These are phyloP conservation scores for Platysteira castanea DNA, from an alignment of 2,113 vertebrate species.

Conservation along the genomic window DNA sequence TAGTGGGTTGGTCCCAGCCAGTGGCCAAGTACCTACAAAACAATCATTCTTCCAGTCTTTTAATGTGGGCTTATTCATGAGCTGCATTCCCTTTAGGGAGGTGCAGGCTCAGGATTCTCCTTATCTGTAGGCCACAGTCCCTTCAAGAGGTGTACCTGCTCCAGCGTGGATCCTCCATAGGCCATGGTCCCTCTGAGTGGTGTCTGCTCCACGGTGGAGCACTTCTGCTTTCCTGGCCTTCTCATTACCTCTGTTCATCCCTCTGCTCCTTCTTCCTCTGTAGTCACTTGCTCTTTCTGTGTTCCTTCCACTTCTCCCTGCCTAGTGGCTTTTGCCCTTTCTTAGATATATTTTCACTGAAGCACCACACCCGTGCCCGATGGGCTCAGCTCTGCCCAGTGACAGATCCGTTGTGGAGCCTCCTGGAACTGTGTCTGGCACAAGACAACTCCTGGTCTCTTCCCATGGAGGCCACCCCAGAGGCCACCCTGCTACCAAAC, in stretches of 20 bases:
- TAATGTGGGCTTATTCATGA: neutral
- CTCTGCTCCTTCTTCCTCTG: neutral
- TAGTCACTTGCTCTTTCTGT: neutral
- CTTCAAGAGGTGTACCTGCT: neutral
- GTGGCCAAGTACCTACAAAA: neutral
- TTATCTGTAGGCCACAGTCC: neutral
- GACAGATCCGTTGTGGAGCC: neutral
- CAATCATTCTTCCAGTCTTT: neutral
- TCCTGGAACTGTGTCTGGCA: neutral
- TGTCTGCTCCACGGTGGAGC: neutral
- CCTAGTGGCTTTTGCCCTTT: neutral
- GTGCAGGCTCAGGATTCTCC: rapidly evolving
- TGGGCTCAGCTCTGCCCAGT: neutral
- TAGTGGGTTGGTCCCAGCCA: neutral
- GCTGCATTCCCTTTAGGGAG: neutral
- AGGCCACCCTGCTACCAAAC: neutral
- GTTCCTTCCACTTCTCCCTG: neutral
- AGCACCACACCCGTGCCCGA: rapidly evolving
- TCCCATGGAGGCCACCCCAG: neutral
- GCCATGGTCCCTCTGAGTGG: neutral
- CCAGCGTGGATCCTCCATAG: neutral
- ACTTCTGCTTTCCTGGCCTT: neutral
- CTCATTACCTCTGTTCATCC: neutral
- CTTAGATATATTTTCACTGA: neutral
- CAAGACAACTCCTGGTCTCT: neutral